Base-by-base conservation (phyloP, 2,797 vertebrate species). In the Nyctalus aviator region DNA sequence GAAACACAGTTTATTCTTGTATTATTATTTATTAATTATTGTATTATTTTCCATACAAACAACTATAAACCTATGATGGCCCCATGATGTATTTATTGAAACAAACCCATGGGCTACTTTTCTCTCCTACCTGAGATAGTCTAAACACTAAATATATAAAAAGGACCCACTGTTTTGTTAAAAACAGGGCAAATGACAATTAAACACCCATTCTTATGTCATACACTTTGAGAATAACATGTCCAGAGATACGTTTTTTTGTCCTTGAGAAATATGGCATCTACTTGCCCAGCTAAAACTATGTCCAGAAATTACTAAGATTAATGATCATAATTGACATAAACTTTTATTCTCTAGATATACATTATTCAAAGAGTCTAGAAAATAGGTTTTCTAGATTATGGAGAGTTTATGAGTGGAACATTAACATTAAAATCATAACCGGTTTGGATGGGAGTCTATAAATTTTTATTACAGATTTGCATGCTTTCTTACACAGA, bases 381-480 rank as follows among this genome's bases (percentile, higher is more conserved):
- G 93, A 95, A 96, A 95, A 76, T 93, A 88, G 48, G 53, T 82
- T 93, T 96, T 95, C 92, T 95, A 94, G 93, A 94, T 91, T 94
- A 84, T 37, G 92, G 59, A 89, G 88, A 66, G 44, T 94, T 96
- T 96, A 95, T 96, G 75, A 13, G 30, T 95, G 57, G 96, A 95
- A 69, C 50, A 90, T 91, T 95, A 95, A 62, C 92, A 85, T 95
- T 95, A 89, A 95, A 88, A 91, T 93, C 88, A 92, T 94, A 96
- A 90, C 90, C 3, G 0, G 55, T 81, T 95, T 95, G 75, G 44
- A 95, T 95, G 73, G 30, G 44, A 95, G 85, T 93, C 91, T 88
- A 92, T 96, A 96, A 84, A 95, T 92, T 97, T 94, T 94, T 97
- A 96, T 93, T 96, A 81, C 57, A 85, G 68, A 95, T 96, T 91